Evolutionary conservation across 2,113 vertebrate genomes (phyloP), one percentile per base, ranked within the genome.

Genomic region (Lamprologus callipterus): DNA sequence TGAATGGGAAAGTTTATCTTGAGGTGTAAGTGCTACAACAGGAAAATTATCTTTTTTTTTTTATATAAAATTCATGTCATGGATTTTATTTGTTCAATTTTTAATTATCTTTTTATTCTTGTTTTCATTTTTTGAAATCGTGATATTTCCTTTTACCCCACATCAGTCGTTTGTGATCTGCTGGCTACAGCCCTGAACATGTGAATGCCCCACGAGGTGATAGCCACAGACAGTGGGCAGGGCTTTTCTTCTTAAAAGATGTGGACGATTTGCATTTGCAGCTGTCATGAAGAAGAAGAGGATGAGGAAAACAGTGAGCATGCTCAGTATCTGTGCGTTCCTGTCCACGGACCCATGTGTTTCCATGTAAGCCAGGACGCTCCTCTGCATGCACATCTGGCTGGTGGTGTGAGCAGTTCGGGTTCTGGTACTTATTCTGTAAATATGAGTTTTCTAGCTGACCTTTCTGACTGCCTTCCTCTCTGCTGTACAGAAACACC

Each of bases 331-430:
- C 45, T 40, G 82, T 87, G 80, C 84, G 17, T 90, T 65, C 55
- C 11, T 33, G 63, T 68, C 35, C n/a, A 68, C 0, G 11, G 88
- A 57, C 51, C 33, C 1, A 5, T 53, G 87, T 54, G 83, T 85
- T 68, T 40, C 35, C 63, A 68, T 40, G 12, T 23, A 14, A 68
- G 19, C 31, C 75, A 33, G 19, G 37, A 45, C 19, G 28, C 26
- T 83, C 16, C 47, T 85, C 80, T 79, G 85, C 65, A 91, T 87
- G 90, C 85, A 73, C 87, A 84, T 89, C 68, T 51, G 80, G 47
- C 14, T 54, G 49, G 49, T 45, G 21, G 9, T 12, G 2, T 19
- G 40, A 65, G 26, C 45, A 19, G 53, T 47, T 12, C 4, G 5
- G 68, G 35, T 17, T 88, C 81, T 42, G 21, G 33, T 87, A 47